Conservation (phyloP, 2,797 vertebrate species). For the Channallabes apus region DNA sequence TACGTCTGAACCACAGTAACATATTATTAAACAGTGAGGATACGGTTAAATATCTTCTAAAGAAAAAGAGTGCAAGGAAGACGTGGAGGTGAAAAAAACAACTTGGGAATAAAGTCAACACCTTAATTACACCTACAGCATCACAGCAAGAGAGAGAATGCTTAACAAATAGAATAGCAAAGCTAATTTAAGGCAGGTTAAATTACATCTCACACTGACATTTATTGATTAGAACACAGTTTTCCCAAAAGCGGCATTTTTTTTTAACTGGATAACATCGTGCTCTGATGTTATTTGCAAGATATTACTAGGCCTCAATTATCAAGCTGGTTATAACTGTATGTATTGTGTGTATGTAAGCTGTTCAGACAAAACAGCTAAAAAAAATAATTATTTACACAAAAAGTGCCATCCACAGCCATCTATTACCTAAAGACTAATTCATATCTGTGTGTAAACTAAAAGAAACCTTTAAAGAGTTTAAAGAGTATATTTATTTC, state of each 20-base stretch:
- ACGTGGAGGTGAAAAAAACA: not conserved
- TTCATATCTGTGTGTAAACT: not conserved
- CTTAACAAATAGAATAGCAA: not conserved
- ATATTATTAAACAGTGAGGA: not conserved
- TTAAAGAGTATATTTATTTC: not conserved
- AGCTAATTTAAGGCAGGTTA: not conserved
- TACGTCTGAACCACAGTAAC: too few relatives aligned
- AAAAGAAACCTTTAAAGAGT: not conserved
- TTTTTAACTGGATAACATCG: not conserved
- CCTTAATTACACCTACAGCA: slow-evolving; percentile 1
- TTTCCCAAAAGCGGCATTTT: not conserved
- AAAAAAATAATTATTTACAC: not conserved
- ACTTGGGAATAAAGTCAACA: not conserved
- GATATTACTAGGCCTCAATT: not conserved
- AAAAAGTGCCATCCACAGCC: not conserved
- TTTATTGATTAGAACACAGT: not conserved
- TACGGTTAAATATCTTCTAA: not conserved
- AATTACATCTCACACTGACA: not conserved
- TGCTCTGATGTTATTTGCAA: not conserved
- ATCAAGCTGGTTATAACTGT: not conserved
- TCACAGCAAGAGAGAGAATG: not conserved
- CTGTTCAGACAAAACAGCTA: not conserved
- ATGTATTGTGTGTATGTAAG: not conserved
- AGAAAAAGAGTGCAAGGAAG: not conserved
- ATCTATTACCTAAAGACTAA: not conserved